Base-by-base conservation (phyloP, 2,888 invertebrate species). In the Himalopsyche tibetana region DNA sequence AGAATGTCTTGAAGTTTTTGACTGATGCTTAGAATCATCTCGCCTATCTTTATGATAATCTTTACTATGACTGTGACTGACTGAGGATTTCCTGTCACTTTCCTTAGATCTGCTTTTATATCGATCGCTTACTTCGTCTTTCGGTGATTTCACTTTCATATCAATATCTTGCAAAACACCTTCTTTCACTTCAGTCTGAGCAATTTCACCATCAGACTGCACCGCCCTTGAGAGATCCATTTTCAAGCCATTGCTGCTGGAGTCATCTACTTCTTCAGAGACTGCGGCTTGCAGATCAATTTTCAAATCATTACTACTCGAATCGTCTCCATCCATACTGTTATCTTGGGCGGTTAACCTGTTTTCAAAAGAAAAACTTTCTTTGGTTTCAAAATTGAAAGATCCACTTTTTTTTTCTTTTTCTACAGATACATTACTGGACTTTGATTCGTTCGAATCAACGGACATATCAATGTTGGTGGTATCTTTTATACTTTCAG, bases 11-110 rank as follows among this genome's bases (percentile, higher is more conserved):
- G 88, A 88, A 80, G 91, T 91, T 9, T 92, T 91, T 0, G 92
- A 92, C 38, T 85, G 88, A 84, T 92, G 91, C 88, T 92, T 93
- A 0, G 92, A 92, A 55, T 91, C 91, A 0, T 91, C 91, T 88
- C 90, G 90, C 87, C 91, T 92, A 85, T 93, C 92, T 90, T 92
- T 93, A n/a, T 83, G 84, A 82, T 82, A 55, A 38, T 86, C 87
- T 80, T 84, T 87, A 19, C 86, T 85, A 42, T 80, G 83, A 40
- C 91, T 92, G 85, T 81, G 83, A 83, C 91, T 92, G 56, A 80
- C 83, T 2, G 92, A 92, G 89, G 86, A 88, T 74, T 92, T 91
- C 89, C 92, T 91, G 83, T 91, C 91, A 0, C 91, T 91, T 88
- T 93, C 93, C 90, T 92, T 88, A 5, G 84, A 80, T 42, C 40